Base-by-base conservation (phyloP, 2,888 invertebrate genomes). In the Drosophila melanosoma region DNA sequence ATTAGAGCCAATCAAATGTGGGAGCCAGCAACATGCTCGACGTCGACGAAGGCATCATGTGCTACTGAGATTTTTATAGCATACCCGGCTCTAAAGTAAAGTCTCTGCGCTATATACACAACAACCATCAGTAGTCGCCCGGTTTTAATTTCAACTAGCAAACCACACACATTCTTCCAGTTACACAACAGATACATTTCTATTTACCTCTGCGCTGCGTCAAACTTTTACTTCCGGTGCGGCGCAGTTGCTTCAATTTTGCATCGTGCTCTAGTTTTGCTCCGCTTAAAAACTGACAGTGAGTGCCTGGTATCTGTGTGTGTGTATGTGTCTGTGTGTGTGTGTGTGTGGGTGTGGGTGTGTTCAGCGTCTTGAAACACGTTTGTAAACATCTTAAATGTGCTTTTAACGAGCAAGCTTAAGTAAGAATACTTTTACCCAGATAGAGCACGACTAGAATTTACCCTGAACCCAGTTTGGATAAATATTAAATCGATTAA, bases 361-460 rank as follows among this genome's bases (percentile, higher is more conserved):
- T 81, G 74, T 74, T 69, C 60, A 67, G 70, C 40, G 83, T 76
- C 86, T 86, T 69, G 68, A 75, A 81, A 87, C 83, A 89, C 86
- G 83, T 87, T 85, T 87, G 83, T 85, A 87, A 87, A 87, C 88
- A 89, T 87, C 88, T 87, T 83, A 89, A 89, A 87, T 87, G 87
- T 87, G 83, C 88, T 87, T 87, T 87, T 87, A 87, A 89, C 83
- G 90, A 89, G 88, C 86, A 83, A 45, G 79, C 72, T 76, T 85
- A 23, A 8, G 15, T 23, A 8, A 8, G 45, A 45, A 45, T 45
- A 15, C 8, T 23, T 15, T 15, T 15, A 4, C 8, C 15, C 15
- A 45, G 23, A 45, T 29, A 29, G 8, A 23, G 23, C 23, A 8
- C 4, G 45, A 45, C 45, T 23, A 8, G 8, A 45, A 45, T 23